Evolutionary conservation across 2,888 invertebrate species (phyloP).

Genomic region (Pediacus dermestoides): DNA sequence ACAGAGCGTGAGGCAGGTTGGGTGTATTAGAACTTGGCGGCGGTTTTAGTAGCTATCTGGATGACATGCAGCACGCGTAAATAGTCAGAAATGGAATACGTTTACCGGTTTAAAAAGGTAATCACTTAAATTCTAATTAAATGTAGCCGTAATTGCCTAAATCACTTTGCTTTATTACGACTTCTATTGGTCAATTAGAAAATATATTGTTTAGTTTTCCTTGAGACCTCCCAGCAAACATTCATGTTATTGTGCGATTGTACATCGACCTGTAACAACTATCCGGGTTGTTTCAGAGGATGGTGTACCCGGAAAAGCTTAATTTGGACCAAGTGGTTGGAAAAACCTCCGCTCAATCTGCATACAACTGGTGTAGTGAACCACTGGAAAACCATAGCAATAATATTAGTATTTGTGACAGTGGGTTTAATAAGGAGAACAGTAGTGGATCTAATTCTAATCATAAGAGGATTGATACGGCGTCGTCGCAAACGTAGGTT

Average conservation of each 20-base stretch:
- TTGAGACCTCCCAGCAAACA: no score
- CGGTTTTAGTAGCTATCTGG: no score
- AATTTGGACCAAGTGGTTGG: constrained; percentile 42
- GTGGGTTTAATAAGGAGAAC: constrained; percentile 16
- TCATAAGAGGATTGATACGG: constrained; percentile 20
- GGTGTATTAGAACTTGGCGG: no score
- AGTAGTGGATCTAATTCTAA: constrained; percentile 12
- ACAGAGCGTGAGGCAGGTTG: no score
- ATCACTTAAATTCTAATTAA: constrained; percentile 25
- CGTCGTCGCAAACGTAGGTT: constrained; percentile 20
- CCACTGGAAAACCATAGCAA: constrained; percentile 36
- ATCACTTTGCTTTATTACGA: constrained; percentile 26
- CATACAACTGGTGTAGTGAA: constrained; percentile 43
- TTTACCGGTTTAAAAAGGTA: constrained; percentile 50
- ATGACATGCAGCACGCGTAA: constrained; percentile 44
- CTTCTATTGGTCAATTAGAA: constrained; percentile 10
- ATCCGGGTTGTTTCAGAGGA: constrained; percentile 41
- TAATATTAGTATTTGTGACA: constrained; percentile 23
- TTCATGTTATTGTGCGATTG: no score
- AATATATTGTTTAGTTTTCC: no score
- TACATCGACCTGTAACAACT: no score
- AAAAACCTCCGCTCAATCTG: constrained; percentile 25
- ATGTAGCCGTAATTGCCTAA: constrained; percentile 30
- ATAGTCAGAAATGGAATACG: constrained; percentile 49
- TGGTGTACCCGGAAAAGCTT: constrained; percentile 49